phyloP scores from a whole-genome alignment of 1,140 invertebrate species.

The Nymphalis io region DNA sequence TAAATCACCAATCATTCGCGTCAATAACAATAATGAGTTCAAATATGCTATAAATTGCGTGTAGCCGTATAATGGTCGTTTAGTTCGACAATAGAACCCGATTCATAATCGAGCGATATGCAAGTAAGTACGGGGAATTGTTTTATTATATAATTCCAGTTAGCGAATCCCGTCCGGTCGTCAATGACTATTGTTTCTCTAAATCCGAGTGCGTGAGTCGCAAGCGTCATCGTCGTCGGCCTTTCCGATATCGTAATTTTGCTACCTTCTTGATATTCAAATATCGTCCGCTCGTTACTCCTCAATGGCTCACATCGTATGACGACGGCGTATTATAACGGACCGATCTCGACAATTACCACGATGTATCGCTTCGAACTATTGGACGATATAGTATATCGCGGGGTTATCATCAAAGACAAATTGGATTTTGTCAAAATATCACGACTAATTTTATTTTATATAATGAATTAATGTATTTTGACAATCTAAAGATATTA shows the following conservation, averaged over 20 bases:
- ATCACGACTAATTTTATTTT: too few species aligned
- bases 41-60: conserved; percentile 29
- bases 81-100: conserved; percentile 45
- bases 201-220: conserved; percentile 63
- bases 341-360: conserved; percentile 28
- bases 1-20: conserved; percentile 2
- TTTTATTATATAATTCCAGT: conserved; percentile 74
- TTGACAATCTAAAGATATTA: too few species aligned
- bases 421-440: too few species aligned
- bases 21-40: conserved; percentile 18
- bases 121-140: conserved; percentile 64
- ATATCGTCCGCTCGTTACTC: conserved; percentile 64
- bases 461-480: too few species aligned
- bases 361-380: conserved; percentile 30
- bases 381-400: conserved; percentile 13
- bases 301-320: conserved; percentile 66
- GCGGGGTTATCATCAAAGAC: too few species aligned
- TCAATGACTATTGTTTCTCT: conserved; percentile 69
- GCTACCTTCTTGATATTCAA: conserved; percentile 66
- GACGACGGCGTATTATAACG: conserved; percentile 68
- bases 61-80: conserved; percentile 36
- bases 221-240: conserved; percentile 56
- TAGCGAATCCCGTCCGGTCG: conserved; percentile 60
- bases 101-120: conserved; percentile 40
- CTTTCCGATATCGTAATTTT: conserved; percentile 69